Percentiles rank a stretch among this genome's conserved stretches.
Evolutionary conservation across 1,140 invertebrate genomes (phyloP).

Genomic region (Drosophila quadrilineata): DNA sequence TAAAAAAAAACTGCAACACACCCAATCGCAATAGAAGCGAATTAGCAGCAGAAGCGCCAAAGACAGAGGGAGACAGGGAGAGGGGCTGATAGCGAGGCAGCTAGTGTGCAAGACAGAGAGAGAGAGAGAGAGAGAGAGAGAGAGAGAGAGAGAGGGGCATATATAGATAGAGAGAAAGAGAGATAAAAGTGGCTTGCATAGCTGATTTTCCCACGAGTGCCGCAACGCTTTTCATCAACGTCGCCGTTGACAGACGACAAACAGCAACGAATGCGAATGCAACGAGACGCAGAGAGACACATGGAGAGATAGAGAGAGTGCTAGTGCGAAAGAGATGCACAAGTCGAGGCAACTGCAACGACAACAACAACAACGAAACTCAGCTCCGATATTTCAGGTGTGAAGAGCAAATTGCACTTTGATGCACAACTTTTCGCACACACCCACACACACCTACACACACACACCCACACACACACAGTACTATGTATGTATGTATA

Average conservation of each 20-base stretch:
- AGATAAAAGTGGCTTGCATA: neutral
- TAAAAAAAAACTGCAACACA: slow-evolving; percentile 28
- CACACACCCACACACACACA: neutral
- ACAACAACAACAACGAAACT: too few species aligned
- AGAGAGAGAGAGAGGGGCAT: neutral
- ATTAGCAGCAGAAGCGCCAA: slow-evolving; percentile 16
- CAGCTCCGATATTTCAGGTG: too few species aligned
- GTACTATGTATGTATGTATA: neutral
- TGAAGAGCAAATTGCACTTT: neutral
- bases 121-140: neutral
- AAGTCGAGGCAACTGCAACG: too few species aligned
- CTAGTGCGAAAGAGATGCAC: slow-evolving; percentile 38
- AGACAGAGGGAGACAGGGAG: neutral
- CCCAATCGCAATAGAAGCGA: slow-evolving; percentile 27
- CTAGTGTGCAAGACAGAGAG: neutral
- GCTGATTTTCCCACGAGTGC: slow-evolving; percentile 62
- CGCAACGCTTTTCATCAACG: slow-evolving; percentile 49
- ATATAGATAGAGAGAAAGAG: neutral
- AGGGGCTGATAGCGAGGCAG: neutral
- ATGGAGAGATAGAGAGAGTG: slow-evolving; percentile 13
- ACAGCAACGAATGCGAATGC: slow-evolving; percentile 13
- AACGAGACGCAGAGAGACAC: slow-evolving; percentile 8
- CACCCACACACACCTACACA: neutral
- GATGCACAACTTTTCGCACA: neutral
- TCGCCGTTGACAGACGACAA: slow-evolving; percentile 41